These are phyloP conservation scores for Eptatretus atami DNA, from an alignment of 2,797 vertebrate species.

Conservation along the genomic window DNA sequence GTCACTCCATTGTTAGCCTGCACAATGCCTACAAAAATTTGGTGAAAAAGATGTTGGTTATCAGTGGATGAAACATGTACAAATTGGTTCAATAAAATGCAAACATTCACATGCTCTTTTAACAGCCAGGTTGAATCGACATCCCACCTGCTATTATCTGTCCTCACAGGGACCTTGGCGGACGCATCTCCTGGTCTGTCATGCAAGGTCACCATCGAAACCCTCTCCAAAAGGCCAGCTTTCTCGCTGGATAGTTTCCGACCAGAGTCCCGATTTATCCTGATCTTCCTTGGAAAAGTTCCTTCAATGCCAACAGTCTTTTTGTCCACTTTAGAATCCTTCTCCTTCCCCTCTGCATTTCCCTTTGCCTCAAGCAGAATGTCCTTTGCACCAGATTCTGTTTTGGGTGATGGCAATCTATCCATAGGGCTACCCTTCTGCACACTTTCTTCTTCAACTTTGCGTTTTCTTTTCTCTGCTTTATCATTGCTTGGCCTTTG, in stretches of 20 bases:
- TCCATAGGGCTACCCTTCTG: conserved; percentile 16
- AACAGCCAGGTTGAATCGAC: too few species aligned
- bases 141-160: too few species aligned
- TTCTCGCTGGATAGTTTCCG: conserved; percentile 24
- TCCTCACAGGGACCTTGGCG: too few species aligned
- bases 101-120: too few species aligned
- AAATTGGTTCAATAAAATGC: too few species aligned
- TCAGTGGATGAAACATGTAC: too few species aligned
- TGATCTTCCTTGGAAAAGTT: conserved; percentile 43
- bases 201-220: too few species aligned
- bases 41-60: too few species aligned
- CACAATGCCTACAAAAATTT: too few species aligned
- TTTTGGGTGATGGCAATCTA: conserved; percentile 15
- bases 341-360: conserved; percentile 19
- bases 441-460: conserved; percentile 20
- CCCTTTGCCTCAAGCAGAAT: conserved; percentile 9
- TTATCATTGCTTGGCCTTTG: conserved; percentile 21
- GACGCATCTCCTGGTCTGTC: too few species aligned
- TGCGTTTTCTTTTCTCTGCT: conserved; percentile 33
- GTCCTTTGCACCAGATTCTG: conserved; percentile 11
- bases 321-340: conserved; percentile 20
- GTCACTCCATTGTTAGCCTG: too few species aligned
- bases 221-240: too few species aligned
- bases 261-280: conserved; percentile 52
- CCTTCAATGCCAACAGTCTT: conserved; percentile 19